Conservation (phyloP, 2,888 invertebrate genomes). For the Phrixothrix hirtus region DNA sequence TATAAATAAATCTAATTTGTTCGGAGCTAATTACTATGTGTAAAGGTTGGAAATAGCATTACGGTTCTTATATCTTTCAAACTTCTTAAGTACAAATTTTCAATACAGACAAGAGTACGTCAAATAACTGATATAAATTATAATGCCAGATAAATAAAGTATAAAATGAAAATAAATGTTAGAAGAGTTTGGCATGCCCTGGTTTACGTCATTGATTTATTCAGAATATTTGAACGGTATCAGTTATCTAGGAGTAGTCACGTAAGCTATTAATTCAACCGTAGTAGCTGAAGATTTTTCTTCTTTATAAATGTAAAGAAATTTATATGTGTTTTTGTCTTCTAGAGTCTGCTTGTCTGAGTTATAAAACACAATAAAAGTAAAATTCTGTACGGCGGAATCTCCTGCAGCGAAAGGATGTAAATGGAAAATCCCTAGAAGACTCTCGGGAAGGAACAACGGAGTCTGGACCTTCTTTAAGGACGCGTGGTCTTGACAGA, state of each 20-base stretch:
- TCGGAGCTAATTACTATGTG: too few relatives aligned
- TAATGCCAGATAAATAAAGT: too few relatives aligned
- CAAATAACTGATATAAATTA: too few relatives aligned
- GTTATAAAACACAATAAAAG: constrained; percentile 21
- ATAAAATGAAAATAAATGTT: too few relatives aligned
- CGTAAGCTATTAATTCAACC: not conserved
- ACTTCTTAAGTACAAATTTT: too few relatives aligned
- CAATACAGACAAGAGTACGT: too few relatives aligned
- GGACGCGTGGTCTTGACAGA: constrained; percentile 53
- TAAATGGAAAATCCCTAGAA: constrained; percentile 23
- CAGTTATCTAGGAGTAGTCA: not conserved
- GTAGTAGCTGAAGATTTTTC: too few relatives aligned
- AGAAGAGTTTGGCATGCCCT: too few relatives aligned
- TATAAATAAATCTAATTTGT: too few relatives aligned
- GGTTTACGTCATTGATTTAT: not conserved
- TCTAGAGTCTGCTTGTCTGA: constrained; percentile 10
- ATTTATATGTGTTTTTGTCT: constrained; percentile 6
- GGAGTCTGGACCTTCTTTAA: constrained; percentile 33
- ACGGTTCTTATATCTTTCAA: too few relatives aligned
- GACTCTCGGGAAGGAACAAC: constrained; percentile 28
- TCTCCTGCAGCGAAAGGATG: constrained; percentile 24
- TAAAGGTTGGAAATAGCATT: too few relatives aligned
- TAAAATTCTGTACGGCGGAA: constrained; percentile 20
- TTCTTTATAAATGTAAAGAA: too few relatives aligned
- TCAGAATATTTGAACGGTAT: not conserved